A percentile compares a stretch with the other conserved stretches of the same genome.
These are phyloP conservation scores for Abscondita cerata DNA, from an alignment of 2,888 invertebrate genomes.

Conservation along the genomic window DNA sequence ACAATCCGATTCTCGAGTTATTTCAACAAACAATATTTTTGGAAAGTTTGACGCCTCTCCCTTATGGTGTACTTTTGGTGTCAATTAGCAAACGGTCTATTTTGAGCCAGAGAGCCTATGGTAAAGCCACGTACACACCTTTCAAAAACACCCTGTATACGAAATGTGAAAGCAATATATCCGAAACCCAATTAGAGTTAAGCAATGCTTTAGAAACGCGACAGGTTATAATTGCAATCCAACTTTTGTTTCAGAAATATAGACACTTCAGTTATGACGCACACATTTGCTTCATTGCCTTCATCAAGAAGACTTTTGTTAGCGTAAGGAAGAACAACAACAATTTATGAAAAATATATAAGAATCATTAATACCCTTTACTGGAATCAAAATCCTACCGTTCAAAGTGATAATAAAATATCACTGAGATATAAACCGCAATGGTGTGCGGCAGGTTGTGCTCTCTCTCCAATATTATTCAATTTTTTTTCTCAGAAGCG, in stretches of 20 bases:
- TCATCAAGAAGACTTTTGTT: no score
- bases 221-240: constrained; percentile 3
- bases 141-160: no score
- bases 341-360: constrained; percentile 4
- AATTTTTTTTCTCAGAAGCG: constrained; percentile 19
- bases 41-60: no score
- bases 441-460: constrained; percentile 21
- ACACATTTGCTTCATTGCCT: no score
- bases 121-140: no score
- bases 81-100: no score
- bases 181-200: constrained; percentile 5
- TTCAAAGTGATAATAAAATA: constrained; percentile 9
- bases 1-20: no score
- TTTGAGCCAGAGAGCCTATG: no score
- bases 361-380: background rate
- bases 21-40: no score
- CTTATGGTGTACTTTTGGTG: no score
- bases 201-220: constrained; percentile 6
- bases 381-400: constrained; percentile 5
- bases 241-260: background rate
- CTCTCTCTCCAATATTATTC: constrained; percentile 21
- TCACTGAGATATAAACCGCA: constrained; percentile 11
- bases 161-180: constrained; percentile 6
- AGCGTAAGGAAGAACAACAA: no score
- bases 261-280: background rate